A percentile compares a stretch with the other conserved stretches of the same genome.
These are phyloP conservation scores for Pluvianellus socialis DNA, from an alignment of 2,113 vertebrate species.

Conservation along the genomic window DNA sequence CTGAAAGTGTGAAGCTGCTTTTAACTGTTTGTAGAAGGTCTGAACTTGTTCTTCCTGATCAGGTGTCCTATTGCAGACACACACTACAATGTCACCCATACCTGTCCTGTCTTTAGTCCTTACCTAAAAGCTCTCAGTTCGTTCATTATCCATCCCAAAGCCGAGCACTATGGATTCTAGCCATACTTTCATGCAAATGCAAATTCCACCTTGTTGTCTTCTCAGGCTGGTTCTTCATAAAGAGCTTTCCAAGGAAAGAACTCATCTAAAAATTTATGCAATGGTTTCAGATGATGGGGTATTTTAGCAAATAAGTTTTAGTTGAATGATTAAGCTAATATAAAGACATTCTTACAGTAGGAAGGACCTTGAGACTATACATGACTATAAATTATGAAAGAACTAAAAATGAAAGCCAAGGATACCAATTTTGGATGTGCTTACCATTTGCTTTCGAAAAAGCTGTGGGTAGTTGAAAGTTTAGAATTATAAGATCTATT, in stretches of 20 bases:
- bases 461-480: neutral
- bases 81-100: neutral
- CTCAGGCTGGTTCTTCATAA: neutral
- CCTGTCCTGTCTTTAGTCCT: neutral
- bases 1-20: neutral
- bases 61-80: neutral
- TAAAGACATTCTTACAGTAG: neutral
- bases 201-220: neutral
- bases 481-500: neutral
- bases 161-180: neutral
- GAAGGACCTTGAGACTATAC: neutral
- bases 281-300: neutral
- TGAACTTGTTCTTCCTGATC: neutral
- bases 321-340: neutral
- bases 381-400: neutral
- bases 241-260: neutral
- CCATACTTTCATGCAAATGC: neutral
- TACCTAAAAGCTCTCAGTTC: neutral
- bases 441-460: neutral
- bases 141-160: neutral
- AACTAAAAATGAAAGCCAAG: neutral
- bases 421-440: neutral
- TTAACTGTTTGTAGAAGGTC: neutral
- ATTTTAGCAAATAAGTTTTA: neutral
- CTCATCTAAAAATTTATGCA: neutral